A percentile compares a stretch with the other conserved stretches of the same genome.
Conservation (phyloP, 2,888 invertebrate species). For the Ischnura elegans region DNA sequence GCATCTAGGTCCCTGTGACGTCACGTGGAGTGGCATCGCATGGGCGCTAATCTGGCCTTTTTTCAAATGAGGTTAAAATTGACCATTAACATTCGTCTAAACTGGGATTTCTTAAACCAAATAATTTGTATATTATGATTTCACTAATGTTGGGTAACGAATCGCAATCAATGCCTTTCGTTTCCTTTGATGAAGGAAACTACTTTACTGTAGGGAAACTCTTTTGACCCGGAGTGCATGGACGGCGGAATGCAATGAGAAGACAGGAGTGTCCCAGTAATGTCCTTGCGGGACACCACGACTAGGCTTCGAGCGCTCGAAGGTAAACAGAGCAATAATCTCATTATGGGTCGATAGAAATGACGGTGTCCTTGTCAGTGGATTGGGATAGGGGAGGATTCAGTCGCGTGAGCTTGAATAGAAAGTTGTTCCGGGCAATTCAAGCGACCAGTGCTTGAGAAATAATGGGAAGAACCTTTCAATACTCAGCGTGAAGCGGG, state of each 20-base stretch:
- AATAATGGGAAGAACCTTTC: not conserved
- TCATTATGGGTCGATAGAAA: slow-evolving; percentile 56
- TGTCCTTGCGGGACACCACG: slow-evolving; percentile 2
- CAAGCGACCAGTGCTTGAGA: not conserved
- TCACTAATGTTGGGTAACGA: no score
- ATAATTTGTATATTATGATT: no score
- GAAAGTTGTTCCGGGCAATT: not conserved
- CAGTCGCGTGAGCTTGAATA: not conserved
- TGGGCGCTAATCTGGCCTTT: no score
- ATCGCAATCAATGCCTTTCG: no score
- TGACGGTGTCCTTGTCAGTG: not conserved
- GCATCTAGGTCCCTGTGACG: no score
- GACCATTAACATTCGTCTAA: no score
- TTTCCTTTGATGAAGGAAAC: no score
- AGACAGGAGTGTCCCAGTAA: not conserved
- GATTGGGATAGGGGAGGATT: not conserved
- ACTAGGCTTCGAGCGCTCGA: not conserved
- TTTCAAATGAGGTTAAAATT: no score
- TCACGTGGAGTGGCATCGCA: no score
- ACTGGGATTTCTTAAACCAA: no score
- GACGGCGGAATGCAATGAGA: not conserved
- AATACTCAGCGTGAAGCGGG: not conserved
- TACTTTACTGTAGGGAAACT: no score
- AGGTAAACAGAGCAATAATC: slow-evolving; percentile 47
- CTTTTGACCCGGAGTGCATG: no score